Conservation (phyloP, 2,113 vertebrate species). For the Riparia riparia region DNA sequence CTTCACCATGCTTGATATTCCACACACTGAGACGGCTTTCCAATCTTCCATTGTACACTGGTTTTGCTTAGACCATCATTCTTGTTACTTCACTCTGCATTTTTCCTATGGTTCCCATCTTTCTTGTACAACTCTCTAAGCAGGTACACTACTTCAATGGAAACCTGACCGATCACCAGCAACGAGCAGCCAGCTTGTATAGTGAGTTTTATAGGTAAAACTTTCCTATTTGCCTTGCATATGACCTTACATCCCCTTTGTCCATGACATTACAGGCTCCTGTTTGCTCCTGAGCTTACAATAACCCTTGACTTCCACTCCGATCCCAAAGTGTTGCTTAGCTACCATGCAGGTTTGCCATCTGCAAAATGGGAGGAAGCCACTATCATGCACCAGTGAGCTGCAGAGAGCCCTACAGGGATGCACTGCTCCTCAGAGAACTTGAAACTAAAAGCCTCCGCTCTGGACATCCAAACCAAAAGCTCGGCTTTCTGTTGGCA, state of each 20-base stretch:
- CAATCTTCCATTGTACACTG: accelerated
- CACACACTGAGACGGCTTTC: neutral
- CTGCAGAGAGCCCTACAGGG: neutral
- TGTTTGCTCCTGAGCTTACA: neutral
- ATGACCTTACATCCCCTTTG: neutral
- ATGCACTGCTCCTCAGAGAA: neutral
- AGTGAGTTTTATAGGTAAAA: neutral
- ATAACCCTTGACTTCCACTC: neutral
- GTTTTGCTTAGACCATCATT: neutral
- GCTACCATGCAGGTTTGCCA: neutral
- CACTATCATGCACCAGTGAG: neutral
- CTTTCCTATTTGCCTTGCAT: neutral
- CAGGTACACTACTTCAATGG: neutral
- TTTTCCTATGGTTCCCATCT: neutral
- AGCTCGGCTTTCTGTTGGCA: neutral
- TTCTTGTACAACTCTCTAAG: neutral
- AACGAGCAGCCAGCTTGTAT: neutral
- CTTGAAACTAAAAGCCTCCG: neutral
- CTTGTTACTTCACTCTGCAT: neutral
- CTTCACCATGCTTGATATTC: neutral
- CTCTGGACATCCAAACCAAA: neutral
- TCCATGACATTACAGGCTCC: neutral
- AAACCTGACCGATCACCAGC: neutral
- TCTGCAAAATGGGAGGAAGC: neutral
- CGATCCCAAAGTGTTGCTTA: neutral